Evolutionary conservation across 2,113 vertebrate species (phyloP).

Genomic region (Mobula hypostoma): DNA sequence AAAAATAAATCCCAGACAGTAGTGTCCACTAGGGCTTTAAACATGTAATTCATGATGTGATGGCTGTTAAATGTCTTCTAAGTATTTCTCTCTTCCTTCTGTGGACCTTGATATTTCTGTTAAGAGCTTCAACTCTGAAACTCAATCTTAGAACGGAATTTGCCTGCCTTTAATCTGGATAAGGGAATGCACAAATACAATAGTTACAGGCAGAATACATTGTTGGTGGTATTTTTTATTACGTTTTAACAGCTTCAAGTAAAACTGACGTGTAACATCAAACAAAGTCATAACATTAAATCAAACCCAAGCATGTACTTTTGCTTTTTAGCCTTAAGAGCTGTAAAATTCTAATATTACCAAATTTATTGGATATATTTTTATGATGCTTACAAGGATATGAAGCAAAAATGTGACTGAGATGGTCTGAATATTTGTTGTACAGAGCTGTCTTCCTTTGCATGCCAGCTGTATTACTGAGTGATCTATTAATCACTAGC

Average conservation of each 20-base stretch:
- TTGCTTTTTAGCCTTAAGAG: not conserved
- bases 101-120: slow-evolving; percentile 26
- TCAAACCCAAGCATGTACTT: not conserved
- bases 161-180: slow-evolving; percentile 17
- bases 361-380: not conserved
- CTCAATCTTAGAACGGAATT: slow-evolving; percentile 19
- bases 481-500: not conserved
- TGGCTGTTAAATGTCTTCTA: not conserved
- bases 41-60: slow-evolving; percentile 25
- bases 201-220: not conserved
- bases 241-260: slow-evolving; percentile 31
- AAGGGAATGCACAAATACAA: not conserved
- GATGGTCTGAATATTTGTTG: not conserved
- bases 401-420: not conserved
- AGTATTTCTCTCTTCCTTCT: not conserved
- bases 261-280: slow-evolving; percentile 22
- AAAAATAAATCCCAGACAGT: not conserved
- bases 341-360: not conserved
- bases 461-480: not conserved
- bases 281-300: slow-evolving; percentile 1
- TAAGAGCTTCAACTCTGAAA: slow-evolving; percentile 27
- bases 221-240: slow-evolving; percentile 28
- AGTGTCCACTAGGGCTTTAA: slow-evolving; percentile 17
- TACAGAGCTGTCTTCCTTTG: not conserved
- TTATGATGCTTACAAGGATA: not conserved